A percentile compares a stretch with the other conserved stretches of the same genome.
Conservation (phyloP, 2,888 invertebrate genomes). For the Pecten maximus region DNA sequence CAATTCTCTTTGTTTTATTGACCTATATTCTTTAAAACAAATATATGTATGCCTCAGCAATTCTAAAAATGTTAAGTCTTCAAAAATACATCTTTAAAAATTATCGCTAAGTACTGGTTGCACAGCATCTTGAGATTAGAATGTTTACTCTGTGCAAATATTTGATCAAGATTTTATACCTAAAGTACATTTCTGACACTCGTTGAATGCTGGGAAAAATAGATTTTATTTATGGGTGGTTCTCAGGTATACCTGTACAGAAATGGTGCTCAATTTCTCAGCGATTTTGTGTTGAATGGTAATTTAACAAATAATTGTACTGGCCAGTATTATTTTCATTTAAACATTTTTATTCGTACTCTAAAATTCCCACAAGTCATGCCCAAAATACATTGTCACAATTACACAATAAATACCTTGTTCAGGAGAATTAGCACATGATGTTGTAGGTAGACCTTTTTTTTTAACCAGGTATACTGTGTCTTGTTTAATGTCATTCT, state of each 20-base stretch:
- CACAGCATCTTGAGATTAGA: neutral
- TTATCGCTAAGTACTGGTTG: neutral
- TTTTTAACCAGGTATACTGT: neutral
- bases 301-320: neutral
- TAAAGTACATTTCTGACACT: constrained; percentile 28
- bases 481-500: neutral
- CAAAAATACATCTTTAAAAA: neutral
- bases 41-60: neutral
- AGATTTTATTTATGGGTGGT: neutral
- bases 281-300: neutral
- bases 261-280: neutral
- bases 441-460: neutral
- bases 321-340: neutral
- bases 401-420: neutral
- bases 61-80: neutral
- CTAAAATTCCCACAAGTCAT: constrained; percentile 23
- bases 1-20: neutral
- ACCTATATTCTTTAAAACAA: neutral
- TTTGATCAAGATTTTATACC: neutral
- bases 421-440: neutral
- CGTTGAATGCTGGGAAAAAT: neutral
- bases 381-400: neutral
- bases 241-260: neutral
- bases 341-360: neutral
- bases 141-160: neutral